Conservation (phyloP, 2,113 vertebrate genomes). For the Crotalus viridis region DNA sequence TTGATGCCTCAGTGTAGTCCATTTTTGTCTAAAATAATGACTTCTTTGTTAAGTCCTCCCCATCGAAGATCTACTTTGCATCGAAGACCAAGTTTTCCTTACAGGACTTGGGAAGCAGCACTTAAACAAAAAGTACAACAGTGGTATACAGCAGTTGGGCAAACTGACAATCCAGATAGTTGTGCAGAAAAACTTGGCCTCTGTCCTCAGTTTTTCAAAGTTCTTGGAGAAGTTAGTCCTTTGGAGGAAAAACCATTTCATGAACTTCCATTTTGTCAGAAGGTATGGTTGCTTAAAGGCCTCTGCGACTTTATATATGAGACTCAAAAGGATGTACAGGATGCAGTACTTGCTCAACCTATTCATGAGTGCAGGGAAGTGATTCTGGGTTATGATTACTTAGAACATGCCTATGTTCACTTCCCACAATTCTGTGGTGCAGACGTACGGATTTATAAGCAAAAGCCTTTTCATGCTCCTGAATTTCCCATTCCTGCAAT, state of each 20-base stretch:
- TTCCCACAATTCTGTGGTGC: constrained; percentile 98
- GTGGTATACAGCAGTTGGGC: constrained; percentile 86
- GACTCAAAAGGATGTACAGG: constrained; percentile 94
- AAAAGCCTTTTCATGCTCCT: constrained; percentile 85
- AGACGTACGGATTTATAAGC: constrained; percentile 93
- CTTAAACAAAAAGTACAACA: constrained; percentile 85
- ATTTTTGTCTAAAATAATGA: constrained; percentile 96
- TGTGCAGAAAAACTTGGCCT: constrained; percentile 89
- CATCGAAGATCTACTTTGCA: constrained; percentile 85
- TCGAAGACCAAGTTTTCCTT: constrained; percentile 86
- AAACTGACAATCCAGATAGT: constrained; percentile 77
- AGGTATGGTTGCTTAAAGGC: constrained; percentile 94
- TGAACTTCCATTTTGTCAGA: constrained; percentile 85
- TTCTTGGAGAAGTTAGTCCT: constrained; percentile 86
- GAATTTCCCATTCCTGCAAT: constrained; percentile 80
- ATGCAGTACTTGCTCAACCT: constrained; percentile 90
- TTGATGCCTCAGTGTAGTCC: constrained; percentile 93
- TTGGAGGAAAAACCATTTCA: constrained; percentile 90
- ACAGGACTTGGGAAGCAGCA: constrained; percentile 89
- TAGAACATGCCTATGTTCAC: constrained; percentile 93
- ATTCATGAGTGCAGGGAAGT: constrained; percentile 98
- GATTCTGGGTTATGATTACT: constrained; percentile 92
- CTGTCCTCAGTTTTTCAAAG: constrained; percentile 88
- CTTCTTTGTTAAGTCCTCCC: constrained; percentile 87
- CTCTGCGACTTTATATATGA: constrained; percentile 95